Conservation (phyloP, 1,140 invertebrate genomes). For the Meloidogyne exigua region DNA sequence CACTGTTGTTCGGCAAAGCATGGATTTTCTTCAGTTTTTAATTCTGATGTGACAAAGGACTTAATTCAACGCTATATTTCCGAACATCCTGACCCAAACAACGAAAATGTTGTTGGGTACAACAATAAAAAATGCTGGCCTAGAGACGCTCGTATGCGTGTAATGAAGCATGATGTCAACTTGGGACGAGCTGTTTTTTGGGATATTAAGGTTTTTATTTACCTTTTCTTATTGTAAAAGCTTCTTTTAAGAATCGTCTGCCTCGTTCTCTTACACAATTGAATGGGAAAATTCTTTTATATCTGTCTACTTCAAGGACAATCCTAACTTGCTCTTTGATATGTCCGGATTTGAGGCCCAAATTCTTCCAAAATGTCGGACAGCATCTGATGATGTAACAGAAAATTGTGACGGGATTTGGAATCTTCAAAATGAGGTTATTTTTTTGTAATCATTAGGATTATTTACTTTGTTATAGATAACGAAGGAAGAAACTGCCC, state of each 20-base stretch:
- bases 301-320: constrained; percentile 98
- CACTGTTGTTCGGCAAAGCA: constrained; percentile 91
- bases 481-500: constrained; percentile 95
- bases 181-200: constrained; percentile 97
- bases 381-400: constrained; percentile 91
- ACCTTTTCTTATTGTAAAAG: neutral
- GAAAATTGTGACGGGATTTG: constrained; percentile 91
- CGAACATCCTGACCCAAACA: constrained; percentile 99
- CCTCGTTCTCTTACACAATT: constrained; percentile 96
- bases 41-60: constrained; percentile 93
- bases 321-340: constrained; percentile 96
- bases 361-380: constrained; percentile 94
- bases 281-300: constrained; percentile 99
- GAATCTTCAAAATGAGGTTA: constrained; percentile 93
- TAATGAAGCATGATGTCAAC: constrained; percentile 99
- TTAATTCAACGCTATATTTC: constrained; percentile 96
- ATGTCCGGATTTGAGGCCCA: constrained; percentile 99
- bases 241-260: constrained; percentile 74
- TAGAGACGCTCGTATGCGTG: constrained; percentile 90
- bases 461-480: constrained; percentile 65
- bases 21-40: constrained; percentile 91
- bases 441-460: neutral
- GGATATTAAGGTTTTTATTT: constrained; percentile 80
- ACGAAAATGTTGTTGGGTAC: constrained; percentile 99
- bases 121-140: constrained; percentile 99